These are phyloP conservation scores for Acrobasis suavella DNA, from an alignment of 2,888 invertebrate genomes.

Conservation along the genomic window DNA sequence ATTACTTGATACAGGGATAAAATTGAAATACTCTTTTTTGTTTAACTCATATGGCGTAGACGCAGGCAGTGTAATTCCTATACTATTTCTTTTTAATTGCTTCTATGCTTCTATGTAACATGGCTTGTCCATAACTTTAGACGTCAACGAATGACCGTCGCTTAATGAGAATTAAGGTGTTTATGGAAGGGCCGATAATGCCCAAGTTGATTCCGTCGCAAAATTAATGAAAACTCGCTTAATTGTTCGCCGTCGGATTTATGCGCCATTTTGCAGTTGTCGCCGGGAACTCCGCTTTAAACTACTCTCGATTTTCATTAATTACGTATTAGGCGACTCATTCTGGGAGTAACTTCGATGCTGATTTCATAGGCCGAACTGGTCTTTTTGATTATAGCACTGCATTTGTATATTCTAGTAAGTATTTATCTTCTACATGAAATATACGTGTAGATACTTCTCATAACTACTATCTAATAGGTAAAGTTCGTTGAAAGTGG, in stretches of 20 bases:
- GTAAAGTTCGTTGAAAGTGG: no score
- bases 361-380: neutral
- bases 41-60: no score
- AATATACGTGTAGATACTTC: neutral
- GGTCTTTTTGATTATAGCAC: neutral
- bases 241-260: slow-evolving; percentile 57
- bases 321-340: slow-evolving; percentile 20
- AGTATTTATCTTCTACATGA: neutral
- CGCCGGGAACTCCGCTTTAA: slow-evolving; percentile 17
- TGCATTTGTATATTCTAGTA: neutral
- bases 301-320: slow-evolving; percentile 23
- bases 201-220: slow-evolving; percentile 64
- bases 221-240: slow-evolving; percentile 57
- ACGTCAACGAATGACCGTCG: slow-evolving; percentile 60
- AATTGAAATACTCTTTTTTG: no score
- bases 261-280: slow-evolving; percentile 36
- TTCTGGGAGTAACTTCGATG: neutral
- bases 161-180: slow-evolving; percentile 76
- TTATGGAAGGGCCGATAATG: slow-evolving; percentile 67
- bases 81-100: no score
- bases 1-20: no score
- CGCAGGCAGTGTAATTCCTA: no score
- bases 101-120: no score
- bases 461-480: no score
- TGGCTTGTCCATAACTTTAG: neutral